Evolutionary conservation across 2,113 vertebrate genomes (phyloP).

Genomic region (Phaethon lepturus): DNA sequence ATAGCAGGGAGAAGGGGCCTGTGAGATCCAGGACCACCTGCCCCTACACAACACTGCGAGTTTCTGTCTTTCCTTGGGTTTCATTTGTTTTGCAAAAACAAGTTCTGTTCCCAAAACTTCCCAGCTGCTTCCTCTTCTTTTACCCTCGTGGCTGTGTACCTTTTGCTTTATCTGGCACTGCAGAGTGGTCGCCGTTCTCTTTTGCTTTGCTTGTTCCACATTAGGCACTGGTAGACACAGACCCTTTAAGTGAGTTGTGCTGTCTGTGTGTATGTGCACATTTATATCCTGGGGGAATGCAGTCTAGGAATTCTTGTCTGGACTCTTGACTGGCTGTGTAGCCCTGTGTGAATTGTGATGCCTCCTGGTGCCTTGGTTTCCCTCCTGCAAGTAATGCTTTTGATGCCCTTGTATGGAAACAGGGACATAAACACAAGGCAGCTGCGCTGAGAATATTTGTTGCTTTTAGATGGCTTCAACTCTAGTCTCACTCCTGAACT

Average conservation of each 20-base stretch:
- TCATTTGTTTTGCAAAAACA: not conserved
- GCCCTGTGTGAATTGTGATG: not conserved
- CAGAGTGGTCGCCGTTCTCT: not conserved
- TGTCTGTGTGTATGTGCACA: not conserved
- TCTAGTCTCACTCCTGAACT: not conserved
- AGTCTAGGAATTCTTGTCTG: not conserved
- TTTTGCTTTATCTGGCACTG: not conserved
- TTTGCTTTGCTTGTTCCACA: not conserved
- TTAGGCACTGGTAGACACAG: not conserved
- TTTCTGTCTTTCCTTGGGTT: not conserved
- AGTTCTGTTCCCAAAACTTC: not conserved
- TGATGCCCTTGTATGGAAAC: not conserved
- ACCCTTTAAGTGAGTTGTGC: not conserved
- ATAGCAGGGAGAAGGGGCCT: fast-evolving
- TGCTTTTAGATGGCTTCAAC: not conserved
- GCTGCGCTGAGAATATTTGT: not conserved
- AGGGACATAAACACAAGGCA: not conserved
- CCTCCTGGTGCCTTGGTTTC: not conserved
- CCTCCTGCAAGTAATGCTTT: not conserved
- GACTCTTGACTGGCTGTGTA: not conserved
- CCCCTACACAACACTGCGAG: not conserved
- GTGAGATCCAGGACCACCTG: not conserved
- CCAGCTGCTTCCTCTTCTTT: not conserved
- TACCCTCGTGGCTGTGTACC: no score
- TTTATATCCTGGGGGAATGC: not conserved